Percentiles rank a stretch among this genome's conserved stretches.
phyloP scores from a whole-genome alignment of 2,797 vertebrate species.

The Poecilia wingei region DNA sequence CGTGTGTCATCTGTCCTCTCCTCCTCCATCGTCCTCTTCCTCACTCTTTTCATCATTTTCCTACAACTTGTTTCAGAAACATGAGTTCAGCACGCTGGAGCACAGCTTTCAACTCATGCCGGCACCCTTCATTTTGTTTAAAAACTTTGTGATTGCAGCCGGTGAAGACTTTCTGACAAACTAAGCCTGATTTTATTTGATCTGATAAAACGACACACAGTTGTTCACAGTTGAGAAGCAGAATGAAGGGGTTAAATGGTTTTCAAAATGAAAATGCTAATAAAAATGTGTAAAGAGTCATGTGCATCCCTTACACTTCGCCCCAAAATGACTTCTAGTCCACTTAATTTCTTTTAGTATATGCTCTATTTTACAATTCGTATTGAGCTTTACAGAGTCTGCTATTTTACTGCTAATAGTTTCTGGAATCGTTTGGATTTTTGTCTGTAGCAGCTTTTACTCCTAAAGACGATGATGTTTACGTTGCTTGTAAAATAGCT shows the following conservation, averaged over 20 bases:
- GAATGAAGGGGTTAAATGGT: background rate
- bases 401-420: background rate
- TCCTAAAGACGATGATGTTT: background rate
- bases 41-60: background rate
- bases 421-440: background rate
- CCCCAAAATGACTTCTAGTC: background rate
- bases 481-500: background rate
- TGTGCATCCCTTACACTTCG: background rate
- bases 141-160: background rate
- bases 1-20: slow-evolving; percentile 35
- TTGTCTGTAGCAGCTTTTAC: background rate
- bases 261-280: background rate
- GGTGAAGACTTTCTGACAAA: background rate
- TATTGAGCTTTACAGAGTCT: background rate
- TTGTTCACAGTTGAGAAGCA: background rate
- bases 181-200: background rate
- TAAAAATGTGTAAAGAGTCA: background rate
- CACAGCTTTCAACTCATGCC: background rate
- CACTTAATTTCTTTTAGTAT: background rate
- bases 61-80: background rate
- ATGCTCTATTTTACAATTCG: background rate
- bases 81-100: background rate
- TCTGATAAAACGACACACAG: background rate
- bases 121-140: background rate
- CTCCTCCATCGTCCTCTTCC: slow-evolving; percentile 11